Evolutionary conservation across 1,140 invertebrate genomes (phyloP).

Genomic region (Euglossa dilemma): DNA sequence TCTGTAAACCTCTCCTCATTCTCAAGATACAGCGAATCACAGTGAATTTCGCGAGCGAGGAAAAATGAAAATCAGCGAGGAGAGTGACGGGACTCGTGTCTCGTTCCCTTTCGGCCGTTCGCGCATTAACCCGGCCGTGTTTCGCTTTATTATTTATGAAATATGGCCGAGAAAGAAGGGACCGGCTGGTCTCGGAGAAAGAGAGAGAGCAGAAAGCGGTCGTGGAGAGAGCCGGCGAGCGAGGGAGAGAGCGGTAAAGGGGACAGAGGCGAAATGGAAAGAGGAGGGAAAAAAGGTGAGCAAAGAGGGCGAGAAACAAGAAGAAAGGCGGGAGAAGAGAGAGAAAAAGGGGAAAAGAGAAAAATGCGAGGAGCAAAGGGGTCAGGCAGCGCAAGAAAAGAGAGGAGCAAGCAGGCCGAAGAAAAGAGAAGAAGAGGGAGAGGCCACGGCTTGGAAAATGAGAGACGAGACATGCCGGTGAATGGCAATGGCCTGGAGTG

Average conservation of each 20-base stretch:
- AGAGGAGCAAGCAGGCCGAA: not conserved
- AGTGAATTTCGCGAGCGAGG: slow-evolving; percentile 21
- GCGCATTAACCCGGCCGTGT: not conserved
- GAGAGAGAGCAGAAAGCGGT: not conserved
- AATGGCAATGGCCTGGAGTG: slow-evolving; percentile 50
- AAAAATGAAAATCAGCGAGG: slow-evolving; percentile 52
- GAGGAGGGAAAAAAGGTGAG: not conserved
- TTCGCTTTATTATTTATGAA: slow-evolving; percentile 57
- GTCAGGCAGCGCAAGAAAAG: slow-evolving; percentile 16
- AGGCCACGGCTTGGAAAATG: slow-evolving; percentile 32
- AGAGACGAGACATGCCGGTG: slow-evolving; percentile 37
- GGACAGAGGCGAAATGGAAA: not conserved
- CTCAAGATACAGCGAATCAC: too few relatives aligned
- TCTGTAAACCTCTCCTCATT: not conserved
- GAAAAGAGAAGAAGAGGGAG: not conserved
- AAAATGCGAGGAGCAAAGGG: not conserved
- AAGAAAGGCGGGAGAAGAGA: not conserved
- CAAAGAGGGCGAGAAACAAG: slow-evolving; percentile 10
- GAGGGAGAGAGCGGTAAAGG: not conserved
- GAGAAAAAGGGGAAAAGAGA: not conserved
- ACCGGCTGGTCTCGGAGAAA: not conserved
- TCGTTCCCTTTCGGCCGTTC: slow-evolving; percentile 1
- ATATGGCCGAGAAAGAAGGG: slow-evolving; percentile 20
- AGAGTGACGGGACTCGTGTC: not conserved
- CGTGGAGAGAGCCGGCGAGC: not conserved